These are phyloP conservation scores for Harpagoxenus sublaevis DNA, from an alignment of 2,888 invertebrate genomes.

Conservation along the genomic window DNA sequence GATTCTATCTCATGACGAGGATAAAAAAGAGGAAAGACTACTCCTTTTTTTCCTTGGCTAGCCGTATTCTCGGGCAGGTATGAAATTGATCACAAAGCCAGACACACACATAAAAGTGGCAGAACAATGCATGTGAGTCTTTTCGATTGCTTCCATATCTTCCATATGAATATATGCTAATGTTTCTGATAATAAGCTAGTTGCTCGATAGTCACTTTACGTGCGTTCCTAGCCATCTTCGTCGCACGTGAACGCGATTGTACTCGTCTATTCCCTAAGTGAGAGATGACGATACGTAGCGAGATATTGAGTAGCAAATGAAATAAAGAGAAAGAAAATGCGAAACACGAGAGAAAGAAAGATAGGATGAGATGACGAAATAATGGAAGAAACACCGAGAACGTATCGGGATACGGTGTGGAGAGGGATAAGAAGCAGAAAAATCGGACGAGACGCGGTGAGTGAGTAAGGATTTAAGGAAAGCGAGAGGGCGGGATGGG, in stretches of 20 bases:
- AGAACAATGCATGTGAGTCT: conserved; percentile 70
- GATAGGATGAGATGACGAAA: conserved; percentile 32
- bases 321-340: conserved; percentile 33
- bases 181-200: conserved; percentile 82
- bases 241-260: conserved; percentile 43
- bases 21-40: not conserved
- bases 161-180: conserved; percentile 83
- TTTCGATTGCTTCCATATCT: conserved; percentile 78
- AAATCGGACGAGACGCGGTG: conserved; percentile 32
- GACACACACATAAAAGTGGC: conserved; percentile 66
- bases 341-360: conserved; percentile 9
- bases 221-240: conserved; percentile 32
- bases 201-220: conserved; percentile 72
- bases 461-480: not conserved
- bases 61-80: conserved; percentile 63
- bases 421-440: conserved; percentile 44
- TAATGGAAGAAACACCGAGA: conserved; percentile 6
- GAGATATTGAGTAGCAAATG: conserved; percentile 1
- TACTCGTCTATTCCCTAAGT: conserved; percentile 36
- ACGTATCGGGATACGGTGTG: conserved; percentile 15
- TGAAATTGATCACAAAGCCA: conserved; percentile 79
- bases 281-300: conserved; percentile 14
- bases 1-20: conserved; percentile 33
- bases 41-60: conserved; percentile 26
- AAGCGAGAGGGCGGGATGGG: not conserved